Evolutionary conservation across 92 coral and sea anemone species (phyloP), one percentile per base, ranked within the genome.

Genomic region (Montipora capitata): DNA sequence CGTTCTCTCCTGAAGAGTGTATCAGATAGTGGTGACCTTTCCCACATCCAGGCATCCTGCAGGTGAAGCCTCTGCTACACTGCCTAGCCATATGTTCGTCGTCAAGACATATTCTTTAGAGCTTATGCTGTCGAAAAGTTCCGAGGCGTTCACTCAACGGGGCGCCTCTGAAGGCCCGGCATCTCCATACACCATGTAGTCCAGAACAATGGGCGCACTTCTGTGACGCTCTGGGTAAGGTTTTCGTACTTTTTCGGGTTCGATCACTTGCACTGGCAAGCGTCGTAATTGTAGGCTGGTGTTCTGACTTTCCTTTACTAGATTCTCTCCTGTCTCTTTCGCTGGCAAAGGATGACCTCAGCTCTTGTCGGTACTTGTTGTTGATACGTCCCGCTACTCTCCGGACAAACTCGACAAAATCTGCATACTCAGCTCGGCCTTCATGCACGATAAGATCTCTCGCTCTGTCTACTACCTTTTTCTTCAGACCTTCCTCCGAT

Each of bases 401-500:
- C 7, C 68, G 75, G 14, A 94, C 70, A 52, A 92, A 94, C 0
- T 63, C 42, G 0, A 92, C 91, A 20, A 92, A 92, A 10, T 92
- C 95, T 10, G 52, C 51, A 67, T 70, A 94, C 4, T 86, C 78
- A 40, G 87, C 91, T 38, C 48, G 56, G 3, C 92, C 91, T 45
- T 89, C 35, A 0, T 27, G 35, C 35, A 27, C 35, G 35, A 27
- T 27, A 27, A 27, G 35, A 27, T 27, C 2, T 89, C 98, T 94
- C 18, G 94, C 95, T 39, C 44, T 88, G 68, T 94, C 95, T 1
- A 89, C 93, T 93, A 93, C 85, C 69, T 86, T 89, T 66, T 93
- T 76, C 41, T 92, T 94, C 54, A 94, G 83, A 48, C 91, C 78
- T 11, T 94, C 95, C 10, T 86, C 98, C 4, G 94, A 92, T 10